Base-by-base conservation (phyloP, 2,888 invertebrate species). In the Netelia virgata region DNA sequence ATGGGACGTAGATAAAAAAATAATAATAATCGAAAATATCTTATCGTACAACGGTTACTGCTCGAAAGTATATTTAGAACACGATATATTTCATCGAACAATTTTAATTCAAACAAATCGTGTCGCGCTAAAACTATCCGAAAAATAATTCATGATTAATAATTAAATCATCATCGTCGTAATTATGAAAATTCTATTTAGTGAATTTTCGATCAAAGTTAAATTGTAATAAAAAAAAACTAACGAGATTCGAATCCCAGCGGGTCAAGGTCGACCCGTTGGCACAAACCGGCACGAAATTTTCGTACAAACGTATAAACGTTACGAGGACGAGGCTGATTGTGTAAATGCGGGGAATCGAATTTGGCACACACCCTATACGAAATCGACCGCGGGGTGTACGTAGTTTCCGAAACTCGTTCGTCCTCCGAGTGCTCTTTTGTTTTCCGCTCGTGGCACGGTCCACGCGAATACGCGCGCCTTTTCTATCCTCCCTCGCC, bases 401-500 rank as follows among this genome's bases (percentile, higher is more conserved):
- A 36, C 28, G 23, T 41, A 69, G 47, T 76, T 84, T 86, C 86
- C 83, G 83, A 72, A 78, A 73, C 76, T 86, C 83, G 83, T 81
- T 83, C 69, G 77, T 78, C 64, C 74, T 82, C 74, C 78, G 69
- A 20, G 23, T 72, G 66, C 74, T 82, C 82, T 82, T 81, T 83
- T 86, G 81, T 84, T 84, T 84, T 50, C 74, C 74, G 64, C 47
- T 10, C 55, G 57, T 20, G 55, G 18, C 57, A 11, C 64, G 41
- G 53, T 2, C 9, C 36, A 23, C 20, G 18, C 70, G 23, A 70
- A 23, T 8, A 64, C 53, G 69, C 61, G 43, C 47, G 70, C 14
- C 59, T 70, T 69, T 72, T 63, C 63, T 76, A n/a, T 73, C 55
- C 63, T 64, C 41, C 63, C 57, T 28, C 28, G 28, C 28, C 5